Evolutionary conservation across 1,140 invertebrate species (phyloP).

Genomic region (Bilobella aurantiaca): DNA sequence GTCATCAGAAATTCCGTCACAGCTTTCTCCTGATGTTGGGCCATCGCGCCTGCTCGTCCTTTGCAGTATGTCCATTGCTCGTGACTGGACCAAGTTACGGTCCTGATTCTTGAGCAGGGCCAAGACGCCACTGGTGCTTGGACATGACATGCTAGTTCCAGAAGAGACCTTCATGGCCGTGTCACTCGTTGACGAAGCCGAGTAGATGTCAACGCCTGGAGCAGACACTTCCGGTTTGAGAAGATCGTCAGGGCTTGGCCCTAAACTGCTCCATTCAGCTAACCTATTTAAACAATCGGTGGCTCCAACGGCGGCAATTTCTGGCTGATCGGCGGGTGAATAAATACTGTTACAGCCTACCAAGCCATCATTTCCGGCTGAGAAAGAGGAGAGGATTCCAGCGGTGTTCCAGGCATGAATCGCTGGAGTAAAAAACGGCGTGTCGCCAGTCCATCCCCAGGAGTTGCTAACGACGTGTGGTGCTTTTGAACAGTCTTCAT

Average conservation of each 20-base stretch:
- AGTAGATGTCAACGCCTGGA: slow-evolving; percentile 10
- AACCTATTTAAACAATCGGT: not conserved
- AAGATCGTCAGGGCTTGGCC: not conserved
- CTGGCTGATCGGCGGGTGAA: slow-evolving; percentile 6
- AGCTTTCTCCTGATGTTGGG: too few species aligned
- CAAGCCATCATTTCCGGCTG: slow-evolving; percentile 13
- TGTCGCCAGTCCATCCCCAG: not conserved
- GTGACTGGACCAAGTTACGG: too few species aligned
- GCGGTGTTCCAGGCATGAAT: slow-evolving; percentile 13
- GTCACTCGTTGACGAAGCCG: slow-evolving; percentile 10
- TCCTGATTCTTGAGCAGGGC: not conserved
- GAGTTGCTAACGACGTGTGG: slow-evolving; percentile 10
- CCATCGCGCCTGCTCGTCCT: too few species aligned
- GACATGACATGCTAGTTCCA: slow-evolving; percentile 19
- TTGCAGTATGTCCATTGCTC: too few species aligned
- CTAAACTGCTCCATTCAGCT: slow-evolving; percentile 2
- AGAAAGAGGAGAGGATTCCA: slow-evolving; percentile 18
- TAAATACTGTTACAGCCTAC: slow-evolving; percentile 3
- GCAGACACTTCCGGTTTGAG: slow-evolving; percentile 13
- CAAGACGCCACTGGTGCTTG: slow-evolving; percentile 10
- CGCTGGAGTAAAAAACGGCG: not conserved
- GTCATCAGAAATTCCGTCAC: too few species aligned
- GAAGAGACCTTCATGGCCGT: slow-evolving; percentile 8
- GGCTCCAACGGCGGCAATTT: slow-evolving; percentile 11
- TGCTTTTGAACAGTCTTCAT: not conserved